phyloP scores from a whole-genome alignment of 2,113 vertebrate genomes.

The Macquaria australasica region DNA sequence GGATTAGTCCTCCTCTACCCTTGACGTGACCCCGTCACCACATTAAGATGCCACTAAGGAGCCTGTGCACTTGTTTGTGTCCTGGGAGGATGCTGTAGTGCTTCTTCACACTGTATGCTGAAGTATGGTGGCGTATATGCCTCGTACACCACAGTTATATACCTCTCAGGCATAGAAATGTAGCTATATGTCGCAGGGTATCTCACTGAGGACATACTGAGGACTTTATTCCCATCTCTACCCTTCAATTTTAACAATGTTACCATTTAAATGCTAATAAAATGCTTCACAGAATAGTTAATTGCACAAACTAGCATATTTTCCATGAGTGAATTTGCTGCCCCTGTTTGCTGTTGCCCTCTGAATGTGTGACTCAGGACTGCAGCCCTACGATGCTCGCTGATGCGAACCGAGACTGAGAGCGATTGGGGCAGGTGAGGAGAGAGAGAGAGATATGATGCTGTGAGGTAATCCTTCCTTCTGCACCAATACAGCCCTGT shows the following conservation, averaged over 20 bases:
- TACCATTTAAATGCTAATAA: background rate
- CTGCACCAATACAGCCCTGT: constrained; percentile 48
- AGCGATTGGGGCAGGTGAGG: constrained; percentile 33
- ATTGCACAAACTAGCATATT: background rate
- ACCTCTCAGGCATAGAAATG: background rate
- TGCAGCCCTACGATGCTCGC: constrained; percentile 25
- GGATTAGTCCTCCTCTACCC: constrained; percentile 38
- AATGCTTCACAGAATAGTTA: background rate
- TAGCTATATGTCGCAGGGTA: background rate
- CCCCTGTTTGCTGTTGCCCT: constrained; percentile 15
- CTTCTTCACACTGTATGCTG: background rate
- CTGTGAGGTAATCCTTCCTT: constrained; percentile 49
- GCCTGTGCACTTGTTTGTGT: constrained; percentile 16
- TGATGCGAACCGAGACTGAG: constrained; percentile 18
- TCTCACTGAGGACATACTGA: background rate
- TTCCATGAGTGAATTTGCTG: background rate
- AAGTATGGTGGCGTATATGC: background rate
- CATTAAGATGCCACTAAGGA: constrained; percentile 53
- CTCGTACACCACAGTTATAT: background rate
- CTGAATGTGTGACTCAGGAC: constrained; percentile 37
- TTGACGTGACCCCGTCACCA: constrained; percentile 52
- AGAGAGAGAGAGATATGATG: constrained; percentile 8
- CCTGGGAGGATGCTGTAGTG: constrained; percentile 8
- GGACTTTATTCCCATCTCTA: background rate
- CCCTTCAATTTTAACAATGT: background rate